Conservation (phyloP, 1,140 invertebrate genomes). For the Musca domestica region DNA sequence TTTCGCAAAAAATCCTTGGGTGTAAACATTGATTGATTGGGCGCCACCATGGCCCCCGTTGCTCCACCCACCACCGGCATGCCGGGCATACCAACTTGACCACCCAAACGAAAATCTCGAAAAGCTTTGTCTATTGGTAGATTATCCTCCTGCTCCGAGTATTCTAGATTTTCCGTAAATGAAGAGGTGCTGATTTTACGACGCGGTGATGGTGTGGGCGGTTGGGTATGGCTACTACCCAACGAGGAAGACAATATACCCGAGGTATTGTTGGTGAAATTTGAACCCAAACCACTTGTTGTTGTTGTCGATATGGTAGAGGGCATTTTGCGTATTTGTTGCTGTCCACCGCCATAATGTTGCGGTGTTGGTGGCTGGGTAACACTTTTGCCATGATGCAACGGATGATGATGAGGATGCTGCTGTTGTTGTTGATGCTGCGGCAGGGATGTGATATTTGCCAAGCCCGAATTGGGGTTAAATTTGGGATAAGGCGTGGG, state of each 20-base stretch:
- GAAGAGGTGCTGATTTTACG: slow-evolving; percentile 66
- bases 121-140: slow-evolving; percentile 29
- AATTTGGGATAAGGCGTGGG: slow-evolving; percentile 35
- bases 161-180: slow-evolving; percentile 34
- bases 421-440: neutral
- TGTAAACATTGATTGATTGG: slow-evolving; percentile 47
- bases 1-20: slow-evolving; percentile 56
- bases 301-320: slow-evolving; percentile 52
- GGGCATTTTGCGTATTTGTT: slow-evolving; percentile 29
- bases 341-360: slow-evolving; percentile 32
- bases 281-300: slow-evolving; percentile 54
- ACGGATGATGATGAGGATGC: slow-evolving; percentile 32
- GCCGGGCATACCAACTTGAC: slow-evolving; percentile 21
- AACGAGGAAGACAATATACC: slow-evolving; percentile 39
- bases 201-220: slow-evolving; percentile 69
- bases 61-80: slow-evolving; percentile 5
- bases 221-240: slow-evolving; percentile 48
- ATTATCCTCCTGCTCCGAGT: slow-evolving; percentile 23
- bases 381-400: slow-evolving; percentile 24
- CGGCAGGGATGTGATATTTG: neutral
- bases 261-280: slow-evolving; percentile 52
- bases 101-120: slow-evolving; percentile 43
- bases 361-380: slow-evolving; percentile 31
- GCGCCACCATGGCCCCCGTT: too few species aligned
- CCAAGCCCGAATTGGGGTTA: too few species aligned